Conservation (phyloP, 1,140 invertebrate genomes). For the Pseudomyrmex concolor region DNA sequence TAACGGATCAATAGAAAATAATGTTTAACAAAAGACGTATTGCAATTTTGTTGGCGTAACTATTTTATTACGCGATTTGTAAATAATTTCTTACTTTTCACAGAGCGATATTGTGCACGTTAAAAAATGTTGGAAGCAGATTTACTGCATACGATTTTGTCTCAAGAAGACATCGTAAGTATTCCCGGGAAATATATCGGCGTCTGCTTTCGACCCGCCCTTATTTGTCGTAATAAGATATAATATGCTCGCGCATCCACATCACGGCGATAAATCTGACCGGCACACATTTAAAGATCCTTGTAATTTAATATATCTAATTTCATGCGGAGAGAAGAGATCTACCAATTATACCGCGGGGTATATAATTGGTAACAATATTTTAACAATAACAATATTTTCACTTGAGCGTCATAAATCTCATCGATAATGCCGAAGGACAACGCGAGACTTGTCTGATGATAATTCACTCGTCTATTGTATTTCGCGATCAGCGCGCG, state of each 20-base stretch:
- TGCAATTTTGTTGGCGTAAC: too few species aligned
- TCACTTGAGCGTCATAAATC: constrained; percentile 24
- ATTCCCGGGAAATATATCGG: constrained; percentile 38
- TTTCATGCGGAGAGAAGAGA: constrained; percentile 17
- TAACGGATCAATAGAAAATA: too few species aligned
- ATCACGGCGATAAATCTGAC: constrained; percentile 38
- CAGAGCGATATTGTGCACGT: too few species aligned
- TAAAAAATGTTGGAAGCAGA: background rate
- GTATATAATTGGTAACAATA: too few species aligned
- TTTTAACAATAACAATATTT: too few species aligned
- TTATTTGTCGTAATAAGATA: constrained; percentile 41
- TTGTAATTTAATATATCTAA: constrained; percentile 58
- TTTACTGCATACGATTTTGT: constrained; percentile 17
- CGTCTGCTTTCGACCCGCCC: constrained; percentile 33
- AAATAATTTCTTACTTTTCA: too few species aligned
- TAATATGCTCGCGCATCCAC: constrained; percentile 48
- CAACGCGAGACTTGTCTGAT: constrained; percentile 42
- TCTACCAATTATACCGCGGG: constrained; percentile 38
- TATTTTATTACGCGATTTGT: too few species aligned
- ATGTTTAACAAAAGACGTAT: too few species aligned
- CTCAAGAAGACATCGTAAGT: constrained; percentile 15
- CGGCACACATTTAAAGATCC: constrained; percentile 45
- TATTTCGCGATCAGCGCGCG: background rate
- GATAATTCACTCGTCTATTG: constrained; percentile 43
- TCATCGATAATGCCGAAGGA: constrained; percentile 51